Conservation (phyloP, 2,797 vertebrate genomes). For the Pipistrellus pygmaeus region DNA sequence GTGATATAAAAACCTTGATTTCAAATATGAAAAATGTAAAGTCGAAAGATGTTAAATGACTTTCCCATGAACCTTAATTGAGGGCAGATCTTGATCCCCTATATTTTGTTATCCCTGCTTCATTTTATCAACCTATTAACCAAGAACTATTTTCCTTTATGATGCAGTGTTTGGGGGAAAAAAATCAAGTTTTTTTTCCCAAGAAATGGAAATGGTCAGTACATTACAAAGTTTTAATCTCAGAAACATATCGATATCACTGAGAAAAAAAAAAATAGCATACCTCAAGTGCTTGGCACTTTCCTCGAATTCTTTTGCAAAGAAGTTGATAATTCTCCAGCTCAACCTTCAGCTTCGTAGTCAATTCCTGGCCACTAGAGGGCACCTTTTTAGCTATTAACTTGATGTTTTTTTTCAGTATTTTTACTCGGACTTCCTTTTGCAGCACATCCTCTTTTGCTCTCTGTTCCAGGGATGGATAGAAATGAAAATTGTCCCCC, state of each 20-base stretch:
- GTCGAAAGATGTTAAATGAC: not conserved
- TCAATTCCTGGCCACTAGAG: constrained; percentile 92
- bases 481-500: too few species aligned
- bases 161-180: not conserved
- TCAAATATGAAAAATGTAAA: too few species aligned
- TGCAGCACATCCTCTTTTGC: constrained; percentile 99
- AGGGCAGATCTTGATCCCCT: not conserved
- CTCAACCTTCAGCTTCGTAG: constrained; percentile 91
- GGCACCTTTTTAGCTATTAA: constrained; percentile 91
- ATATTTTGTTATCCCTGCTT: not conserved
- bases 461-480: too few species aligned
- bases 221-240: not conserved
- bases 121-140: not conserved
- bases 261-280: not conserved
- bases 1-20: too few species aligned
- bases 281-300: constrained; percentile 98
- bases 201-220: not conserved
- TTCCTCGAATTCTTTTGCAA: constrained; percentile 97
- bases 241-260: not conserved
- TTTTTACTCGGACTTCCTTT: constrained; percentile 99
- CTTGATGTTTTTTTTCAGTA: constrained; percentile 97
- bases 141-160: constrained; percentile 16
- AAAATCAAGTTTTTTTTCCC: not conserved
- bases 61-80: not conserved
- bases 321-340: constrained; percentile 97